Evolutionary conservation across 2,797 vertebrate genomes (phyloP), one percentile per base, ranked within the genome.

Genomic region (Eidolon dupreanum): DNA sequence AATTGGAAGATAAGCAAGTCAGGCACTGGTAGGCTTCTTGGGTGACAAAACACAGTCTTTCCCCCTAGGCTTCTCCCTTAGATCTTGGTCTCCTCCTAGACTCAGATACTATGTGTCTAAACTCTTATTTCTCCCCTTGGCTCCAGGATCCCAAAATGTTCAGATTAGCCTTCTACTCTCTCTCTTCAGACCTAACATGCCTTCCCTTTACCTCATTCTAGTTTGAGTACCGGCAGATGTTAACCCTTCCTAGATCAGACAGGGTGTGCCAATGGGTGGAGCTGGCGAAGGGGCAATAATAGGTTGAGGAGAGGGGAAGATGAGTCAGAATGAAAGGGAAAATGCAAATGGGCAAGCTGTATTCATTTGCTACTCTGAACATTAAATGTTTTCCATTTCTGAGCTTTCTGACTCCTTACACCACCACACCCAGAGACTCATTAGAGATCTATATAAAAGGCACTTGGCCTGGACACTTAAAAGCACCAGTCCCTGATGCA

Each of bases 291-390:
- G 95, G 93, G 92, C 94, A 89, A 36, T 57, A 87, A n/a, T 66
- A 89, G 71, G 89, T 92, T 95, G 97, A 97, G 55, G 91, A 97
- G 24, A 98, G 97, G 92, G 97, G 95, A 68, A 99, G 99, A 98
- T 99, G 98, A 98, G 96, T 95, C 97, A 96, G 68, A 97, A n/a
- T 38, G 95, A 97, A 97, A 97, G 88, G 95, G 88, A 98, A 97
- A 94, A 97, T 97, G 97, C 97, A 98, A 97, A 97, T 97, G 86
- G 88, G 87, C 20, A 78, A 63, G 74, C 73, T 71, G 70, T 79
- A 63, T 77, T 96, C 92, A 86, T 91, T 79, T 94, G 81, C 86
- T 92, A 26, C 95, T 46, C 65, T 83, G 66, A 95, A 88, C 33
- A 78, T 96, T 71, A 75, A 90, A 71, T 93, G 96, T 86, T 98